A percentile compares a stretch with the other conserved stretches of the same genome.
phyloP scores from a whole-genome alignment of 2,888 invertebrate genomes.

The Pycnomerus fuliginosus region DNA sequence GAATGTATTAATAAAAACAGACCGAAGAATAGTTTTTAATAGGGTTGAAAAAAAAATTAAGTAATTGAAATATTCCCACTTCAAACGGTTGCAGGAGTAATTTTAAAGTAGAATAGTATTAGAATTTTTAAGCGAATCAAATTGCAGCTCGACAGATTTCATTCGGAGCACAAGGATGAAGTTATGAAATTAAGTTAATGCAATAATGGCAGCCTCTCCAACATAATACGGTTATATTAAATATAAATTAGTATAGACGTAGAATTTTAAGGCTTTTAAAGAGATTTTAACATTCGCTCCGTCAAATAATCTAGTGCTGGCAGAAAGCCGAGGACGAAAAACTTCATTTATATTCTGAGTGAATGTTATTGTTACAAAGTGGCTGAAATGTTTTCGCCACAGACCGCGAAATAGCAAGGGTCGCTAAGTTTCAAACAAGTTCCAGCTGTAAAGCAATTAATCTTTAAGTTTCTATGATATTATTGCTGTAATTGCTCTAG shows the following conservation, averaged over 20 bases:
- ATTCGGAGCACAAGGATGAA: neutral
- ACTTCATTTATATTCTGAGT: conserved; percentile 31
- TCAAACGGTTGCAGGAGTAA: too few relatives aligned
- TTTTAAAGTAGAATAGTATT: too few relatives aligned
- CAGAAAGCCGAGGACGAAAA: conserved; percentile 7
- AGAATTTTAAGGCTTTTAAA: conserved; percentile 13
- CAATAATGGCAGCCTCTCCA: conserved; percentile 6
- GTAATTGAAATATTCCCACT: too few relatives aligned
- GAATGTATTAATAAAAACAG: conserved; percentile 7
- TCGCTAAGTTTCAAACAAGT: conserved; percentile 30
- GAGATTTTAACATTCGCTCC: conserved; percentile 16
- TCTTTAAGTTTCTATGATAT: conserved; percentile 32
- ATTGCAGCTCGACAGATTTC: too few relatives aligned
- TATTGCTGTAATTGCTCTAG: conserved; percentile 28
- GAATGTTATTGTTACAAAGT: conserved; percentile 32
- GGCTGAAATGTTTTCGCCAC: conserved; percentile 31
- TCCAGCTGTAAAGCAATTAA: conserved; percentile 31
- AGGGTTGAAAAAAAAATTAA: too few relatives aligned
- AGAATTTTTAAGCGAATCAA: too few relatives aligned
- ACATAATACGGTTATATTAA: conserved; percentile 12
- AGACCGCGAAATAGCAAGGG: conserved; percentile 30
- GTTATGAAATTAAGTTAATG: conserved; percentile 7
- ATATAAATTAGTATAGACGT: conserved; percentile 19
- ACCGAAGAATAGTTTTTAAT: too few relatives aligned
- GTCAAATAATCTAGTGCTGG: conserved; percentile 15